phyloP scores from a whole-genome alignment of 2,888 invertebrate species.

The Acrocera orbiculus region DNA sequence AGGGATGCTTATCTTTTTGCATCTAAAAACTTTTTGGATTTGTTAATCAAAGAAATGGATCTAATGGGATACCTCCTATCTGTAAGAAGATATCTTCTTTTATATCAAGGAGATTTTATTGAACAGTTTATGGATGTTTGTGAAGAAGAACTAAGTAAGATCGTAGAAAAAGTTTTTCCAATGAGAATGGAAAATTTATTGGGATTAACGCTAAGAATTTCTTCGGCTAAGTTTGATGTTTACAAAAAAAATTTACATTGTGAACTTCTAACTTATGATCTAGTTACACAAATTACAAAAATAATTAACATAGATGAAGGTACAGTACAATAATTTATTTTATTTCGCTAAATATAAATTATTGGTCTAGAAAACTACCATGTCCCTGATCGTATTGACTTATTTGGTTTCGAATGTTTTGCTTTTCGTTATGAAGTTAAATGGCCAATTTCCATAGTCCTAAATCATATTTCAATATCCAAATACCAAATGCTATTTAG shows the following conservation, averaged over 20 bases:
- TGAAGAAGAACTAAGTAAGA: slow-evolving; percentile 78
- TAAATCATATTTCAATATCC: slow-evolving; percentile 78
- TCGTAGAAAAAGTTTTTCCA: slow-evolving; percentile 75
- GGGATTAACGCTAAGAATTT: slow-evolving; percentile 73
- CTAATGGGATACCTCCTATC: slow-evolving; percentile 75
- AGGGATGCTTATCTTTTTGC: slow-evolving; percentile 85
- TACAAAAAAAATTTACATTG: slow-evolving; percentile 89
- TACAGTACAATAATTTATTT: too few relatives aligned
- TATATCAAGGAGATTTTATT: slow-evolving; percentile 84
- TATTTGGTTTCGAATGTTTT: slow-evolving; percentile 81
- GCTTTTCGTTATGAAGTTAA: slow-evolving; percentile 86
- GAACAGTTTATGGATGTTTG: slow-evolving; percentile 95
- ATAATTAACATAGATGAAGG: slow-evolving; percentile 71
- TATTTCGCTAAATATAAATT: not conserved
- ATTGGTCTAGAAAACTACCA: slow-evolving; percentile 43
- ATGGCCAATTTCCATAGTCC: slow-evolving; percentile 88
- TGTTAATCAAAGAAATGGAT: slow-evolving; percentile 81
- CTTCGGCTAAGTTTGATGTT: slow-evolving; percentile 79
- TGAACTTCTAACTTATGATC: slow-evolving; percentile 70
- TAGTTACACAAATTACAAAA: slow-evolving; percentile 82
- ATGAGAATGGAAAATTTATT: slow-evolving; percentile 77
- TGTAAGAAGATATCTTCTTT: slow-evolving; percentile 70
- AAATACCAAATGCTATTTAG: slow-evolving; percentile 95
- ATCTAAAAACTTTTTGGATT: slow-evolving; percentile 69
- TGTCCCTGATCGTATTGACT: slow-evolving; percentile 44